Base-by-base conservation (phyloP, 2,888 invertebrate genomes). In the Melangyna quadrimaculata region DNA sequence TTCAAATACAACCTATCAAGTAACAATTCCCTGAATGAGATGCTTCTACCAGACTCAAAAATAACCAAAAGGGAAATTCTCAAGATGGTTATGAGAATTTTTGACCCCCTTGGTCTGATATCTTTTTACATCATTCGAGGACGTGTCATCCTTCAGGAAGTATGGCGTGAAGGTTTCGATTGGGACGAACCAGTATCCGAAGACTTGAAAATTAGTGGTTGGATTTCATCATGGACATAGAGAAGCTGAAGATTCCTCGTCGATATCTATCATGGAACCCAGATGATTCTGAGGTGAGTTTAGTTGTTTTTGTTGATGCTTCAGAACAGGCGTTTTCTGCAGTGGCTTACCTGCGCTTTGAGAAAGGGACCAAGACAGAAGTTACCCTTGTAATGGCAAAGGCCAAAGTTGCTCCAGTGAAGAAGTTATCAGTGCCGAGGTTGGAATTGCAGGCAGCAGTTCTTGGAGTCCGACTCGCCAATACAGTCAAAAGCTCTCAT, bases 101-200 rank as follows among this genome's bases (percentile, higher is more conserved):
- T 51, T n/a, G 63, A 74, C 19, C 65, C 65, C 0, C 65, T 65
- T 7, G 74, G 55, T 17, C 40, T 65, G 8, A 65, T 74, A 12
- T 63, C 74, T n/a, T n/a, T 12, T 3, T 63, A 43, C 17, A 55
- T 74, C 6, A 65, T 74, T 22, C 74, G 40, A 19, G 74, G 40
- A 0, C 43, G 74, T 9, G 22, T 74, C 5, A 22, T 51, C 10
- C 61, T 72, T 0, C 72, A 72, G 48, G 61, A 72, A 7, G 74
- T 74, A 4, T 55, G 74, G 65, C 53, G 43, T 6, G 74, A 65
- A 55, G 74, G 40, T 8, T 74, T 55, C 37, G 55, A 65, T n/a
- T n/a, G n/a, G n/a, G n/a, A n/a, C n/a, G n/a, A n/a, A n/a, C n/a
- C n/a, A n/a, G n/a, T n/a, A n/a, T n/a, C n/a, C n/a, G n/a, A n/a